These are phyloP conservation scores for Acanthis flammea DNA, from an alignment of 2,797 vertebrate species.

Conservation along the genomic window DNA sequence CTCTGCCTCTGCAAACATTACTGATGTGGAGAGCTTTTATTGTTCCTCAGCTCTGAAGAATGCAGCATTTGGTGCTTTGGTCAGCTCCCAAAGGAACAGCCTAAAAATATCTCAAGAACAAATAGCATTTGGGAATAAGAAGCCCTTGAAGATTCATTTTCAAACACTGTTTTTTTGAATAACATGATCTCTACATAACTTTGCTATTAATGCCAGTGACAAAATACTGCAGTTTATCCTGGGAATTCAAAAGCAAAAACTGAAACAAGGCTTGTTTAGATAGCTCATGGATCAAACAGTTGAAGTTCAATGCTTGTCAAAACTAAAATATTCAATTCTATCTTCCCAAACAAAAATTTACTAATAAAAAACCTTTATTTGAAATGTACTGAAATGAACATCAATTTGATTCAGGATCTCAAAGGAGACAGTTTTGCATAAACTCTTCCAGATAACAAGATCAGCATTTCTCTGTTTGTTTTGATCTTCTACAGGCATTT, in stretches of 20 bases:
- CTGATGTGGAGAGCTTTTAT: neutral
- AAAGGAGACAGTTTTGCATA: neutral
- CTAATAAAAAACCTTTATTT: neutral
- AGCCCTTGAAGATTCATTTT: neutral
- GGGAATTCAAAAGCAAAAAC: neutral
- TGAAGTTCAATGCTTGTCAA: neutral
- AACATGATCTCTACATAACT: neutral
- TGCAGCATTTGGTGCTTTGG: neutral
- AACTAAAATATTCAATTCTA: neutral
- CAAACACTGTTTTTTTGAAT: neutral
- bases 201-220: neutral
- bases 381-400: neutral
- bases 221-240: neutral
- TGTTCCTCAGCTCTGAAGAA: neutral
- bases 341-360: neutral
- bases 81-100: neutral
- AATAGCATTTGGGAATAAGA: neutral
- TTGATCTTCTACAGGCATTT: constrained; percentile 27
- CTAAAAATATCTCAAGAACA: constrained; percentile 36
- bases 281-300: neutral
- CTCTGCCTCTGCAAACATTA: neutral
- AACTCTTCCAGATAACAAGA: constrained; percentile 8
- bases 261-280: neutral
- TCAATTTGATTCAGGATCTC: neutral
- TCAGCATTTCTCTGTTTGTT: constrained; percentile 3